Base-by-base conservation (phyloP, 2,888 invertebrate species). In the Capitulum mitella region DNA sequence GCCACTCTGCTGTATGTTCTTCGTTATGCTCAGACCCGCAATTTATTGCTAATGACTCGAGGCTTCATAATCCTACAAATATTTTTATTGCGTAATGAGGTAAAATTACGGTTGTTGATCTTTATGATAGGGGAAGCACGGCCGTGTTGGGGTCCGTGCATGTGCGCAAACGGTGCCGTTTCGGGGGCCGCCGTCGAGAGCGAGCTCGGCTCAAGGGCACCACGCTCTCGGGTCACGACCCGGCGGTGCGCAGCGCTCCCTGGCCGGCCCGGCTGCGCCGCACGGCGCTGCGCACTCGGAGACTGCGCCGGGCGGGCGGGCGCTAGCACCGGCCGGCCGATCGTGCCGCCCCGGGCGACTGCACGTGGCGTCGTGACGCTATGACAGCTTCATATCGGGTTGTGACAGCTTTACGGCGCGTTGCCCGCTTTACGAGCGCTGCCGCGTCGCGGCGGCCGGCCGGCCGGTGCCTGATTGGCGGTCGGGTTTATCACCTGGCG, bases 31-130 rank as follows among this genome's bases (percentile, higher is more conserved):
- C 58, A n/a, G 58, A 29, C 58, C 5, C 10, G 29, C 58, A 58
- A 58, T 58, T 58, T 58, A 58, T 58, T 58, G 58, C 58, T 58
- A 58, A 58, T 58, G 58, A 58, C 58, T 26, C 58, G 12, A 8
- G 12, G 58, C 58, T 12, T 26, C 58, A 5, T 26, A 58, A 26
- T 29, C n/a, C 58, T 58, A 58, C 58, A 58, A 29, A 58, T 58
- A 58, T 58, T 58, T 58, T n/a, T 58, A 58, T 58, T 58, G 29
- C 64, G 64, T 64, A 64, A 64, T 64, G 64, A 19, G 64, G 34
- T n/a, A 32, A 64, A 64, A 64, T 64, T 64, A 64, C 34, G 64
- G 64, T 64, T 64, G 64, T 64, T 34, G 64, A 64, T 64, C 64
- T 64, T 64, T 34, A 64, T 34, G 64, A 64, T 64, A 61, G 64